Evolutionary conservation across 2,113 vertebrate species (phyloP), one percentile per base, ranked within the genome.

Genomic region (Sorex fumeus): DNA sequence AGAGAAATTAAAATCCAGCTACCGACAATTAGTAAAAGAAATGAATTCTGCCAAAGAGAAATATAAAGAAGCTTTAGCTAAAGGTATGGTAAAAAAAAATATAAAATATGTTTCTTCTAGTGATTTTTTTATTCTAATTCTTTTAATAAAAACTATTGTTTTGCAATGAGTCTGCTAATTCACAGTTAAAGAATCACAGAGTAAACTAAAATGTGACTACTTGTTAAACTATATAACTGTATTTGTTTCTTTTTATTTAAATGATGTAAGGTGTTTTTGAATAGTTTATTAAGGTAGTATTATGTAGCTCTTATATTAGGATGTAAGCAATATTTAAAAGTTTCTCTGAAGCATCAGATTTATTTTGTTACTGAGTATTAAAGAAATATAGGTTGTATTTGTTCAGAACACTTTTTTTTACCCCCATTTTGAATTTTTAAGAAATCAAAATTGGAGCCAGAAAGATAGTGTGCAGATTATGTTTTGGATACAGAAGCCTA

Each of bases 11-110:
- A 99, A 99, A 97, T 97, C 97, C 57, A 98, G 97, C 47, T 99
- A 99, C 96, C 98, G 98, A 71, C 99, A 99, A 91, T 97, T 99
- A 97, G 98, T 98, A 97, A 99, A 99, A 91, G 99, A 99, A 93
- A 99, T 99, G 74, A 98, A 98, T 97, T 98, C 97, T 90, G 98
- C 99, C 90, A 99, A 99, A 98, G 99, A 99, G 50, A 99, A 99
- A 76, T 99, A 99, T 93, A 98, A 98, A 97, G 99, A 99, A 96
- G 99, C 99, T 67, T 95, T 99, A 93, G 96, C 98, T 28, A 99
- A 99, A 99, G 99, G 99, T 99, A 98, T 96, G 92, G n/a, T 11
- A 79, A 71, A 93, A 78, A 84, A n/a, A 40, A 40, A 40, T 88
- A 47, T 34, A n/a, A 88, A 88, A 57, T 88, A 88, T 86, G 62